Percentiles rank a stretch among this genome's conserved stretches.
Conservation (phyloP, 2,797 vertebrate genomes). For the Alectoris magna region DNA sequence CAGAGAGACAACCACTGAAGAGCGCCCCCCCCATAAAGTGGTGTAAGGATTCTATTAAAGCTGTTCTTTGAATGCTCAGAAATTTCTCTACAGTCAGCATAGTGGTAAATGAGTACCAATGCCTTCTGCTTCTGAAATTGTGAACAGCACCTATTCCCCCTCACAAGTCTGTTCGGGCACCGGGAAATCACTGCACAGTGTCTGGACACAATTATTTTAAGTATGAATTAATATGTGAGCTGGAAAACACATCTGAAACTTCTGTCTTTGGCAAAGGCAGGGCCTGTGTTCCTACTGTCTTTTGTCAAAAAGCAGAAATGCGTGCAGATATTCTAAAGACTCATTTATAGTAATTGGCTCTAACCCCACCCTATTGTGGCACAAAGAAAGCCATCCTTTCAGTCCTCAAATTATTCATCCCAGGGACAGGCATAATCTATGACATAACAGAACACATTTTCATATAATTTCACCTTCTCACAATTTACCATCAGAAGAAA, state of each 20-base stretch:
- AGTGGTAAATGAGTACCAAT: not conserved
- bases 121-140: not conserved
- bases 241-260: not conserved
- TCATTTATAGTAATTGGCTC: not conserved
- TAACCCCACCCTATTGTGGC: not conserved
- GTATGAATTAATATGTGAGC: not conserved
- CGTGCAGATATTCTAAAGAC: not conserved
- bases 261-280: not conserved
- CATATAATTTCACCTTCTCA: not conserved
- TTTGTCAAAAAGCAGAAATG: not conserved
- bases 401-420: not conserved
- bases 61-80: not conserved
- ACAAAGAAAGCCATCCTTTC: not conserved
- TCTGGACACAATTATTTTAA: not conserved
- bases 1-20: not conserved
- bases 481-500: not conserved
- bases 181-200: not conserved
- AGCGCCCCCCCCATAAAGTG: not conserved
- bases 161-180: not conserved
- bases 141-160: not conserved
- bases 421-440: fast-evolving
- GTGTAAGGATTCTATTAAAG: not conserved
- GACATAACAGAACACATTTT: not conserved
- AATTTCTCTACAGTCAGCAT: not conserved
- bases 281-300: not conserved